Percentiles rank a stretch among this genome's conserved stretches.
Conservation (phyloP, 2,888 invertebrate genomes). For the Tipula lateralis region DNA sequence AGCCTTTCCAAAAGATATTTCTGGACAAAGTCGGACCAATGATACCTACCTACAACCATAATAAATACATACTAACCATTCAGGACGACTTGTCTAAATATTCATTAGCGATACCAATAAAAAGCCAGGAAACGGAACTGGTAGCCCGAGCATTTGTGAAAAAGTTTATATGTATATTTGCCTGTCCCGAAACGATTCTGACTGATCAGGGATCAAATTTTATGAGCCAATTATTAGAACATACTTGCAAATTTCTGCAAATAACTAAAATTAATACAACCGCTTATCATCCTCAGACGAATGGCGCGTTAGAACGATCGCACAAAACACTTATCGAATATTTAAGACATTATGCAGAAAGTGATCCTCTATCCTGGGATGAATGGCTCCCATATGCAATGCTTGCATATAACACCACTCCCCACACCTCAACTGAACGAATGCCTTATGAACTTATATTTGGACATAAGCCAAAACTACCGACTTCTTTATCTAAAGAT, state of each 20-base stretch:
- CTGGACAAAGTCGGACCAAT: background rate
- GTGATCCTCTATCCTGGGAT: conserved; percentile 37
- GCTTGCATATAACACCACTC: conserved; percentile 40
- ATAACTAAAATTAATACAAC: background rate
- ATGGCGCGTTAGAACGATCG: background rate
- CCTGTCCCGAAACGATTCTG: background rate
- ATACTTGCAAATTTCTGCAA: background rate
- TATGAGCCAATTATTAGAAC: background rate
- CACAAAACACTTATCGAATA: too few species aligned
- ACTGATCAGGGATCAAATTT: background rate
- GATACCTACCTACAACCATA: background rate
- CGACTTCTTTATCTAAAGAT: conserved; percentile 36
- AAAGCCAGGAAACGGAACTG: background rate
- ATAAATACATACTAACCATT: background rate
- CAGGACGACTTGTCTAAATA: too few species aligned
- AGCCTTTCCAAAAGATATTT: too few species aligned
- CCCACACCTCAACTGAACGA: conserved; percentile 41
- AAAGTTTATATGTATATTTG: background rate
- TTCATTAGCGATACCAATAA: background rate
- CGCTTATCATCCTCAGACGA: background rate
- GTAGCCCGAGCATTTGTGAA: background rate
- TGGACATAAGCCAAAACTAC: conserved; percentile 41
- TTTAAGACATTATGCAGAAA: too few species aligned
- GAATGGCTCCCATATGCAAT: conserved; percentile 38
- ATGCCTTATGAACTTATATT: conserved; percentile 43